Conservation (phyloP, 2,888 invertebrate species). For the Drosophila mettleri region DNA sequence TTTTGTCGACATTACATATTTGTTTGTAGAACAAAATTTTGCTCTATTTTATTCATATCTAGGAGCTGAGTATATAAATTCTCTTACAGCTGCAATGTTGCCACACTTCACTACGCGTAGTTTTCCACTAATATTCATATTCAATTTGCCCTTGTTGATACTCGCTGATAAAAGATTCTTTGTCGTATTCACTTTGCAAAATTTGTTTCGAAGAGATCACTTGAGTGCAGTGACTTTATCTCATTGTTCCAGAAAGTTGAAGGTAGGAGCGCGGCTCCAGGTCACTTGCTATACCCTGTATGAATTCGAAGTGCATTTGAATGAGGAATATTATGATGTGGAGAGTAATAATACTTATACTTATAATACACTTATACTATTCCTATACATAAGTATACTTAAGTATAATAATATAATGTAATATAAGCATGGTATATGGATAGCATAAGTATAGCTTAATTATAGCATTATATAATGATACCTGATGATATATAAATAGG, state of each 20-base stretch:
- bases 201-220: not conserved
- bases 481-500: not conserved
- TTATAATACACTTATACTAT: too few relatives aligned
- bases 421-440: too few relatives aligned
- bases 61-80: not conserved
- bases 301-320: not conserved
- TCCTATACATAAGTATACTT: too few relatives aligned
- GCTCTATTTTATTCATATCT: not conserved
- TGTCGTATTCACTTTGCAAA: not conserved
- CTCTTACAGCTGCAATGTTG: not conserved
- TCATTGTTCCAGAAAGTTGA: conserved; percentile 13
- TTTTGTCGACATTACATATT: not conserved
- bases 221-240: not conserved
- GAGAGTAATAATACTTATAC: too few relatives aligned
- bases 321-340: too few relatives aligned
- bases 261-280: not conserved
- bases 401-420: too few relatives aligned
- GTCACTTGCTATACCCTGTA: not conserved
- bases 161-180: too few relatives aligned
- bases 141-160: too few relatives aligned
- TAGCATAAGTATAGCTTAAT: too few relatives aligned
- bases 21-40: not conserved
- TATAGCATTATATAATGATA: too few relatives aligned
- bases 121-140: not conserved
- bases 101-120: not conserved